These are phyloP conservation scores for Drosophila longiperda DNA, from an alignment of 2,888 invertebrate genomes.

Conservation along the genomic window DNA sequence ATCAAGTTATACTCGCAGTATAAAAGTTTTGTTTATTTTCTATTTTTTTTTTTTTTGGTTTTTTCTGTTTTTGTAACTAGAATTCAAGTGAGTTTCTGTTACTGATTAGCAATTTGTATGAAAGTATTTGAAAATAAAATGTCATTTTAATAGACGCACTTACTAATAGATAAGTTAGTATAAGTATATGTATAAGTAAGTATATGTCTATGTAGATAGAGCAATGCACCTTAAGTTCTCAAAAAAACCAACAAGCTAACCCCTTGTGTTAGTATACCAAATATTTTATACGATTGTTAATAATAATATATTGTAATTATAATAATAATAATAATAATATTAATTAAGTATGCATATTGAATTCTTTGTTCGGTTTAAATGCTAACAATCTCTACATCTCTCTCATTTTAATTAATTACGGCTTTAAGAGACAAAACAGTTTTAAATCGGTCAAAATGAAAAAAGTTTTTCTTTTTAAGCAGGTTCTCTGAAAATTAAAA, in stretches of 20 bases:
- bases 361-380: conserved; percentile 62
- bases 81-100: conserved; percentile 3
- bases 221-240: conserved; percentile 65
- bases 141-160: conserved; percentile 48
- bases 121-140: conserved; percentile 56
- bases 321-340: conserved; percentile 36
- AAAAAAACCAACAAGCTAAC: conserved; percentile 50
- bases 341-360: conserved; percentile 37
- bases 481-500: conserved; percentile 8
- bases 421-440: conserved; percentile 11
- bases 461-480: conserved; percentile 1
- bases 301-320: conserved; percentile 25
- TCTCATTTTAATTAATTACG: conserved; percentile 57
- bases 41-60: conserved; percentile 13
- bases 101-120: conserved; percentile 39
- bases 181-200: conserved; percentile 21
- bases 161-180: conserved; percentile 38
- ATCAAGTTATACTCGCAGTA: conserved; percentile 52
- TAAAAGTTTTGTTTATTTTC: conserved; percentile 51
- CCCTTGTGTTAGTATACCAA: conserved; percentile 31
- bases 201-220: conserved; percentile 56
- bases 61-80: conserved; percentile 31
- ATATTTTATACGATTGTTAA: conserved; percentile 31
- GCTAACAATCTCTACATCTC: conserved; percentile 79
- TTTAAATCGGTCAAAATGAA: conserved; percentile 18